phyloP scores from a whole-genome alignment of 2,113 vertebrate species.

The Sapayoa aenigma region DNA sequence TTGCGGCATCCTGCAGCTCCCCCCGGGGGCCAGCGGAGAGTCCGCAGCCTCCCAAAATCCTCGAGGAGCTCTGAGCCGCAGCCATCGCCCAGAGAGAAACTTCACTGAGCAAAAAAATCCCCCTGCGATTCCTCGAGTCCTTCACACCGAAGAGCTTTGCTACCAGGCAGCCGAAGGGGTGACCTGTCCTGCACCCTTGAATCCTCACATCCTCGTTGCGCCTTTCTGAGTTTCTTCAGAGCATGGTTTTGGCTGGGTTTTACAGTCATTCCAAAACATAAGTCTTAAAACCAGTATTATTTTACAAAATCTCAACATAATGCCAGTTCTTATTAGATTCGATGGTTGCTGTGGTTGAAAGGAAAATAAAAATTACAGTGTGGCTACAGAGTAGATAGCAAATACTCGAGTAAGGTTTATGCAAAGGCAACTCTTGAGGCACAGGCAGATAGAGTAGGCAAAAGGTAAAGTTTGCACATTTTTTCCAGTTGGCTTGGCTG shows the following conservation, averaged over 20 bases:
- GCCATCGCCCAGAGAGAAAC: neutral
- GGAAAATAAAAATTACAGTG: constrained; percentile 1
- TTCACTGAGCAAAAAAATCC: neutral
- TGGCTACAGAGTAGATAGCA: neutral
- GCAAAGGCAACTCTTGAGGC: neutral
- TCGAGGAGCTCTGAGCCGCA: neutral
- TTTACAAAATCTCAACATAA: constrained; percentile 10
- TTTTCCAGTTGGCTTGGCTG: constrained; percentile 16
- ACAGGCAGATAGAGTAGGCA: constrained; percentile 7
- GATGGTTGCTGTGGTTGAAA: neutral
- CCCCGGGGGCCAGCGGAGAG: constrained; percentile 34
- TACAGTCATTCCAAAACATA: neutral
- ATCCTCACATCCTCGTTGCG: fast-evolving
- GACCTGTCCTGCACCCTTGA: neutral
- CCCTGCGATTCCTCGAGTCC: neutral
- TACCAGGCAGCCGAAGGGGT: neutral
- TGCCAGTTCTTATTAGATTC: neutral
- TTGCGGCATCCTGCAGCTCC: constrained; percentile 53
- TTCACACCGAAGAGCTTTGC: neutral
- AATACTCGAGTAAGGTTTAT: neutral
- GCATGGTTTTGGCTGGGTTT: neutral
- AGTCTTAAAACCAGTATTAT: neutral
- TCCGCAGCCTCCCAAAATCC: neutral
- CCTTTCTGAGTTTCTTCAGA: neutral
- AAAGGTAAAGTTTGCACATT: constrained; percentile 50